Conservation (phyloP, 2,113 vertebrate species). For the Rafetus swinhoei region DNA sequence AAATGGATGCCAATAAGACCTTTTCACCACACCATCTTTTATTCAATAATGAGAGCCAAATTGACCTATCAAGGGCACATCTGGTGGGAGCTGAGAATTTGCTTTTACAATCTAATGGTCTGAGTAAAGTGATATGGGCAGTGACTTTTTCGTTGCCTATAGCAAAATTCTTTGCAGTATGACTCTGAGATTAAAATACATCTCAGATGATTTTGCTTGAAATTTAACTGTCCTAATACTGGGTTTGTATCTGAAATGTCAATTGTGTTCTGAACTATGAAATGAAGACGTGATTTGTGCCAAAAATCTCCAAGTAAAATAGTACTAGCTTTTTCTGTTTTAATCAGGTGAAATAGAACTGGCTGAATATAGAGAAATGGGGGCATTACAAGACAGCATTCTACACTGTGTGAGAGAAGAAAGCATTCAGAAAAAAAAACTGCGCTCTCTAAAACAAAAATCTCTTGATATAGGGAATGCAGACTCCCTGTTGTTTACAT, state of each 20-base stretch:
- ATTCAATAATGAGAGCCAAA: background rate
- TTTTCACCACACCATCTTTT: background rate
- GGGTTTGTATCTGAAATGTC: conserved; percentile 33
- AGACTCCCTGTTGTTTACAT: conserved; percentile 94
- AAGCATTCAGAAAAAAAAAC: conserved; percentile 93
- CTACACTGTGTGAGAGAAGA: conserved; percentile 94
- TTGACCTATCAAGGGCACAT: background rate
- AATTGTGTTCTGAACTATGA: background rate
- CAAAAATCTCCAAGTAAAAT: conserved; percentile 63
- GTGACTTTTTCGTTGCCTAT: background rate
- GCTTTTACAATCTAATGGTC: background rate
- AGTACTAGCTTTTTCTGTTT: conserved; percentile 83
- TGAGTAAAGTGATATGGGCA: background rate
- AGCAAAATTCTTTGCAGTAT: conserved; percentile 22
- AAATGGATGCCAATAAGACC: background rate
- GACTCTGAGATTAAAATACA: conserved; percentile 36
- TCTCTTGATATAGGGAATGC: conserved; percentile 98
- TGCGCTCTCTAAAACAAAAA: conserved; percentile 98
- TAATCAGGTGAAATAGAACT: conserved; percentile 96
- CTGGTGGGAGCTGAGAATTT: conserved; percentile 33
- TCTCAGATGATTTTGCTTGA: conserved; percentile 35
- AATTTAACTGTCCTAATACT: conserved; percentile 11
- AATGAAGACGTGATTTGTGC: conserved; percentile 37
- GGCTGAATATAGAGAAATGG: conserved; percentile 94
- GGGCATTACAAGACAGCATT: conserved; percentile 94